Conservation (phyloP, 2,113 vertebrate genomes). For the Caranx melampygus region DNA sequence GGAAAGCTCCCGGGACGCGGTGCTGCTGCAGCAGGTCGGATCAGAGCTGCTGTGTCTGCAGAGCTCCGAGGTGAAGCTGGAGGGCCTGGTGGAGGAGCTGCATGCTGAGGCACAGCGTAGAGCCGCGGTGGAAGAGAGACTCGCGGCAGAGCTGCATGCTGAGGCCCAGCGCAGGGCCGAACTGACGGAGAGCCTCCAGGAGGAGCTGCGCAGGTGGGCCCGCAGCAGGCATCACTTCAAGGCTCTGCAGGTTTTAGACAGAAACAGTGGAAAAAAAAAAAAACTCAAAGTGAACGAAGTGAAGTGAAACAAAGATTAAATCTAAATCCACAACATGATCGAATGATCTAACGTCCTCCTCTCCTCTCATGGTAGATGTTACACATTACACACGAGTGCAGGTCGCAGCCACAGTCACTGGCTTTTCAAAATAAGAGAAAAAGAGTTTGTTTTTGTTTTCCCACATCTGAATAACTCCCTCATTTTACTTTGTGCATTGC, state of each 20-base stretch:
- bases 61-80: slow-evolving; percentile 76
- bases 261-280: too few relatives aligned
- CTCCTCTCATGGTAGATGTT: too few relatives aligned
- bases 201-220: slow-evolving; percentile 68
- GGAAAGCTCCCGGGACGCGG: slow-evolving; percentile 61
- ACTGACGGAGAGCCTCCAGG: slow-evolving; percentile 59
- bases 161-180: slow-evolving; percentile 66
- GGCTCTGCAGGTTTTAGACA: background rate
- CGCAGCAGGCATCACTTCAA: background rate
- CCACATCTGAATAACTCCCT: too few relatives aligned
- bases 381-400: too few relatives aligned
- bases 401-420: too few relatives aligned
- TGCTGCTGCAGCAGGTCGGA: slow-evolving; percentile 72
- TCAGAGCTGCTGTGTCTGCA: slow-evolving; percentile 78
- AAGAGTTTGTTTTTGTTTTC: too few relatives aligned
- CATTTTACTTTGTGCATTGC: too few relatives aligned
- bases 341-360: too few relatives aligned
- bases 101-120: slow-evolving; percentile 67
- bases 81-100: slow-evolving; percentile 81
- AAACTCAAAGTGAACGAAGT: too few relatives aligned
- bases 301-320: too few relatives aligned
- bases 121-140: slow-evolving; percentile 52
- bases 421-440: too few relatives aligned
- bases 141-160: slow-evolving; percentile 63
- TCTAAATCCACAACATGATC: too few relatives aligned